These are phyloP conservation scores for Carterocephalus palaemon DNA, from an alignment of 2,888 invertebrate species.

Conservation along the genomic window DNA sequence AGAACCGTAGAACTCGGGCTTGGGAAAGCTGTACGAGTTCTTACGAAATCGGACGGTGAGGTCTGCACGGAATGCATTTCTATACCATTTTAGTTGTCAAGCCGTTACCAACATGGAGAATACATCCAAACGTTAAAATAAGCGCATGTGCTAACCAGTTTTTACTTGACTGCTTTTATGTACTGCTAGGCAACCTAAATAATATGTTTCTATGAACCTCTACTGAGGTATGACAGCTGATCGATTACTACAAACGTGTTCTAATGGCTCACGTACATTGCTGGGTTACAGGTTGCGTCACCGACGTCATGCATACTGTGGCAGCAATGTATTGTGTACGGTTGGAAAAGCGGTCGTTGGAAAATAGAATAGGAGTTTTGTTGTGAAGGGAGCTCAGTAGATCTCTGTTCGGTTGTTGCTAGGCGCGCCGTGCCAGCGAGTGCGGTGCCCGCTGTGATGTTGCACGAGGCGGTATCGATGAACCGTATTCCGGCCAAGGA, in stretches of 20 bases:
- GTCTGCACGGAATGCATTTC: conserved; percentile 44
- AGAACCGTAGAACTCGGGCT: conserved; percentile 18
- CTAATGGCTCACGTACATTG: conserved; percentile 33
- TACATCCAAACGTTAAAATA: conserved; percentile 63
- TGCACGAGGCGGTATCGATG: conserved; percentile 38
- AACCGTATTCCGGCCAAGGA: neutral
- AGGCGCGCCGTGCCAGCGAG: conserved; percentile 51
- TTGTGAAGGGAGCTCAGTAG: conserved; percentile 46
- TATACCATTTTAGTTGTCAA: conserved; percentile 59
- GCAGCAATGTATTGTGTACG: conserved; percentile 36
- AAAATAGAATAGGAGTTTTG: conserved; percentile 34
- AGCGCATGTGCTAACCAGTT: conserved; percentile 56
- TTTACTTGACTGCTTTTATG: conserved; percentile 49
- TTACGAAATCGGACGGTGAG: conserved; percentile 3
- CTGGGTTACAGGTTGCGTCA: conserved; percentile 14
- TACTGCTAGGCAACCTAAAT: conserved; percentile 67
- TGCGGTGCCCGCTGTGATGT: conserved; percentile 61
- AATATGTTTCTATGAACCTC: conserved; percentile 61
- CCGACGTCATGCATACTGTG: conserved; percentile 1
- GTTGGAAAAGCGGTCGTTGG: conserved; percentile 25
- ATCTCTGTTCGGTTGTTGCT: conserved; percentile 72
- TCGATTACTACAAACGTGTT: neutral
- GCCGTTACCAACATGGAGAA: conserved; percentile 55
- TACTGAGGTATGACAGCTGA: conserved; percentile 33
- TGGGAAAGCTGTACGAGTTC: conserved; percentile 18